Evolutionary conservation across 2,797 vertebrate species (phyloP), one percentile per base, ranked within the genome.

Genomic region (Arremon aurantiirostris): DNA sequence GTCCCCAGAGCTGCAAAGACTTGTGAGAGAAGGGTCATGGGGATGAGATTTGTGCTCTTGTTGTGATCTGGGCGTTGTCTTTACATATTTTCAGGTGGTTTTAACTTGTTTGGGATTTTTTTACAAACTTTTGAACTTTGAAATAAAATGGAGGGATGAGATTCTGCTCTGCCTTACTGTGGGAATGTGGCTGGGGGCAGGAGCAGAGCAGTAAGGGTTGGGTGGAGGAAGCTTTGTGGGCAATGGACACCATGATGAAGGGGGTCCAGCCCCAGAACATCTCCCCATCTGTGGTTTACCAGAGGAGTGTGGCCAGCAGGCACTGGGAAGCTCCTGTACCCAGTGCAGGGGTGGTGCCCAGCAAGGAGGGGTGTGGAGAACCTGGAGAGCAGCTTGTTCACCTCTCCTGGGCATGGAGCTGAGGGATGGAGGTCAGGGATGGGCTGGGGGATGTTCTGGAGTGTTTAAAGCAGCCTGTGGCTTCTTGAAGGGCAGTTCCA

Each of bases 221-320:
- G 28, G 26, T 6, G 72, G 55, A 28, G 28, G 64, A 26, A 60
- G 41, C 34, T 37, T 30, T 42, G 49, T 14, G 61, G 27, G 16
- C 24, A 42, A 6, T 19, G 56, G 42, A 10, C 22, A 66, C 30
- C 14, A 9, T 5, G 2, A 4, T 44, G 34, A 16, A 1, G 0
- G 9, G n/a, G 63, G 14, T 72, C 35, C 26, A 64, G 55, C 24
- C 39, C 12, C 21, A 7, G 11, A 24, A 23, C 28, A 6, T 57
- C 47, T 6, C 37, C 44, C 63, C 1, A 0, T 1, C 3, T 0
- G 0, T 22, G 34, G 1, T 64, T 52, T 53, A 14, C 32, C 23
- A 11, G 6, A 23, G 52, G 22, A 35, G 2, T 3, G 34, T 21
- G 76, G 37, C 4, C 83, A 69, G 46, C 37, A 44, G 81, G 56